Percentiles rank a stretch among this genome's conserved stretches.
Conservation (phyloP, 2,797 vertebrate species). For the Geotrypetes seraphini region DNA sequence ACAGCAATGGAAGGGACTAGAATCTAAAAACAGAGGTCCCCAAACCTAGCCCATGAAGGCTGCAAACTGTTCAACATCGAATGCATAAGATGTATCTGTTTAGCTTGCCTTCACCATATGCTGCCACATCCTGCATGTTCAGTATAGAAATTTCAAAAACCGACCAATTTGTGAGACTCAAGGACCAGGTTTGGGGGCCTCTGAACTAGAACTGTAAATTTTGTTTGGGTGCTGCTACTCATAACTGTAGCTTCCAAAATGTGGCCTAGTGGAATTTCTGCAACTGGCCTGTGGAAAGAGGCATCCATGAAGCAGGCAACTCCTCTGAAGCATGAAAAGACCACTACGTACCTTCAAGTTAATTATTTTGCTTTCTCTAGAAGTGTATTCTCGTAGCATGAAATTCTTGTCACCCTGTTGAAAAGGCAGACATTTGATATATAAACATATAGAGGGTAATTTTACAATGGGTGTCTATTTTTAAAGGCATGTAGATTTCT, state of each 20-base stretch:
- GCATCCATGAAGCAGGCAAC: not conserved
- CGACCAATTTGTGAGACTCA: too few species aligned
- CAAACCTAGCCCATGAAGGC: too few species aligned
- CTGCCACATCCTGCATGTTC: too few species aligned
- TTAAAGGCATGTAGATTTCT: not conserved
- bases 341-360: constrained; percentile 78
- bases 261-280: not conserved
- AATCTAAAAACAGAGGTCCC: not conserved
- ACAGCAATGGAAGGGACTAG: not conserved
- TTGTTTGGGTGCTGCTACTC: too few species aligned
- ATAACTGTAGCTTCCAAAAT: not conserved
- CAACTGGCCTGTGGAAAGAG: too few species aligned
- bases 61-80: too few species aligned
- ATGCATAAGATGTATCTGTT: too few species aligned
- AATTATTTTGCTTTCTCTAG: constrained; percentile 80
- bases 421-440: constrained; percentile 12
- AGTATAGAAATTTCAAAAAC: too few species aligned
- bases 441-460: not conserved
- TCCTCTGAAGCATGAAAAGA: too few species aligned
- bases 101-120: too few species aligned
- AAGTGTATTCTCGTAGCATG: constrained; percentile 89
- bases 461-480: not conserved
- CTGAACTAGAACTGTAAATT: too few species aligned
- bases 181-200: too few species aligned
- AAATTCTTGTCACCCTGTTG: constrained; percentile 74